These are phyloP conservation scores for Ctenopoma kingsleyae DNA, from an alignment of 2,797 vertebrate species.

Conservation along the genomic window DNA sequence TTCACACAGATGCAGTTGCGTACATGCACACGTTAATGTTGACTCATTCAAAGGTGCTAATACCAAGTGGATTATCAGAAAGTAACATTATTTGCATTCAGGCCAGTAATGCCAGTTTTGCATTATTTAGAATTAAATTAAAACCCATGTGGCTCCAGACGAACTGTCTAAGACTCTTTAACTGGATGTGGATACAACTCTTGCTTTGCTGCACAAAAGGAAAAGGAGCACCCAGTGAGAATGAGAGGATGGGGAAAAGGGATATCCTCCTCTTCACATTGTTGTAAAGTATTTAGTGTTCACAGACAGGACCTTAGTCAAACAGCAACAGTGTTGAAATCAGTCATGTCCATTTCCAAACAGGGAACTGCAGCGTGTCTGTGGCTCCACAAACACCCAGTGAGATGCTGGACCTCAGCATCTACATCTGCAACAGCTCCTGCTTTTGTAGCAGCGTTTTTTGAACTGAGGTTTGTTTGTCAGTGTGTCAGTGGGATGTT, in stretches of 20 bases:
- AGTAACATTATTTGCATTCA: no score
- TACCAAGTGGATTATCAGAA: no score
- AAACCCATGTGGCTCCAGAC: neutral
- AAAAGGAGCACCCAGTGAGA: constrained; percentile 19
- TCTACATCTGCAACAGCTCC: constrained; percentile 26
- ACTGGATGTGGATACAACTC: neutral
- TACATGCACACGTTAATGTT: neutral
- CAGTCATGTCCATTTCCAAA: constrained; percentile 2
- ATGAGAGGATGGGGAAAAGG: constrained; percentile 25
- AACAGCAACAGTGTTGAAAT: constrained; percentile 30
- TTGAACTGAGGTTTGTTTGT: constrained; percentile 58
- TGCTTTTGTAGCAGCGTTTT: constrained; percentile 29
- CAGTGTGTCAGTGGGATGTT: constrained; percentile 53
- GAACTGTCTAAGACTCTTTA: neutral
- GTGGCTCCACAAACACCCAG: constrained; percentile 14
- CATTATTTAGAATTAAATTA: neutral
- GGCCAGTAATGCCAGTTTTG: neutral
- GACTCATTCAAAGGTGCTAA: neutral
- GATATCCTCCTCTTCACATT: constrained; percentile 42
- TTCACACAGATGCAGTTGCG: neutral
- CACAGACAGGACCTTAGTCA: constrained; percentile 43
- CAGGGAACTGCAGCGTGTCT: constrained; percentile 13
- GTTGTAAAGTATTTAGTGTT: constrained; percentile 13
- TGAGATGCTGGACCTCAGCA: constrained; percentile 23
- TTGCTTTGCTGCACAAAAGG: neutral